A percentile compares a stretch with the other conserved stretches of the same genome.
phyloP scores from a whole-genome alignment of 2,113 vertebrate species.

The Ochotona curzoniae region DNA sequence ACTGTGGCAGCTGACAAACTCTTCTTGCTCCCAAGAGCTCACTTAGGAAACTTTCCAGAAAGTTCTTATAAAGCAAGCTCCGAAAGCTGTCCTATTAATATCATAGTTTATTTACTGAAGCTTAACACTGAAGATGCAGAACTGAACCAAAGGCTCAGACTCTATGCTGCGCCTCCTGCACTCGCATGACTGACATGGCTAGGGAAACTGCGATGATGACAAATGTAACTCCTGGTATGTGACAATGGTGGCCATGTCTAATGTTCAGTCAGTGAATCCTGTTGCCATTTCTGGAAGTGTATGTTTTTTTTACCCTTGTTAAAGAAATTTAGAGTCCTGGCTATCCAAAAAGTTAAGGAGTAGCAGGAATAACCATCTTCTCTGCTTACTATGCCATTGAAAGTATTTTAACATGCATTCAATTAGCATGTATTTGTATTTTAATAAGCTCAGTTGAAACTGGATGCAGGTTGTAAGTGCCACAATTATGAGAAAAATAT shows the following conservation, averaged over 20 bases:
- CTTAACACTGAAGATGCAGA: background rate
- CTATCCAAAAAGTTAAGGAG: background rate
- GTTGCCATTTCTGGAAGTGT: background rate
- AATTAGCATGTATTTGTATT: background rate
- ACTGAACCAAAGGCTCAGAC: background rate
- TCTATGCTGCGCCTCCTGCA: background rate
- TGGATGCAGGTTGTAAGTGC: background rate
- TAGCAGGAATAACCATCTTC: background rate
- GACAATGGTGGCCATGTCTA: background rate
- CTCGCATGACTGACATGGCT: background rate
- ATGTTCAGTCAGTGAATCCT: background rate
- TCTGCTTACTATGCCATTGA: background rate
- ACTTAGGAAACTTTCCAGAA: background rate
- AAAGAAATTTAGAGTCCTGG: background rate
- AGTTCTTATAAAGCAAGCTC: background rate
- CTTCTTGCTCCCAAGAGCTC: background rate
- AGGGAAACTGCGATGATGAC: background rate
- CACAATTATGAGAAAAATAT: background rate
- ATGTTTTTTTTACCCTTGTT: background rate
- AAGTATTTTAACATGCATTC: conserved; percentile 22
- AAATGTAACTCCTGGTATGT: background rate
- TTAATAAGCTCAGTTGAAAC: background rate
- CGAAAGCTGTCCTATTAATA: background rate
- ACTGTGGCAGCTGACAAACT: background rate
- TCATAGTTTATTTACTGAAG: background rate